Percentiles rank a stretch among this genome's conserved stretches.
phyloP scores from a whole-genome alignment of 2,888 invertebrate species.

The Gandaritis pyraliata region DNA sequence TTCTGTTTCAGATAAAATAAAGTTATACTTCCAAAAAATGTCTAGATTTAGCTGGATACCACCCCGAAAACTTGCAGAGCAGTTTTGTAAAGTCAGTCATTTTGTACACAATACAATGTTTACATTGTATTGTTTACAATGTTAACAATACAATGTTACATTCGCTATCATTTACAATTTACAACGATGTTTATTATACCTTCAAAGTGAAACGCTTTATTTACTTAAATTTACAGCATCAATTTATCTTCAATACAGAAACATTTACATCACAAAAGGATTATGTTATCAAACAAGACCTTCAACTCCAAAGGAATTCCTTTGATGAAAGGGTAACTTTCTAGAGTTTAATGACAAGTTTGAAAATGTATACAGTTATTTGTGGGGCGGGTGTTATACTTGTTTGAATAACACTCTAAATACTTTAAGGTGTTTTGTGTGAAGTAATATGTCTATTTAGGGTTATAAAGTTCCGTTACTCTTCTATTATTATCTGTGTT shows the following conservation, averaged over 20 bases:
- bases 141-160: too few relatives aligned
- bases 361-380: conserved; percentile 41
- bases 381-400: conserved; percentile 22
- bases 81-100: too few relatives aligned
- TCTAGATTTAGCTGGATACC: too few relatives aligned
- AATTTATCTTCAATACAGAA: conserved; percentile 50
- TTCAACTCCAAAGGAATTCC: conserved; percentile 51
- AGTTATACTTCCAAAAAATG: too few relatives aligned
- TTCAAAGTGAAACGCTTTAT: conserved; percentile 17
- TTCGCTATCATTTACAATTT: too few relatives aligned
- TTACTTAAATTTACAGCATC: conserved; percentile 44
- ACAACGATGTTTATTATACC: not conserved
- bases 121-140: too few relatives aligned
- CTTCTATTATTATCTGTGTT: too few relatives aligned
- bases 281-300: conserved; percentile 52
- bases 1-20: too few relatives aligned
- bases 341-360: conserved; percentile 50
- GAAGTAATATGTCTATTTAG: too few relatives aligned
- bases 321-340: conserved; percentile 47
- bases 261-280: conserved; percentile 60
- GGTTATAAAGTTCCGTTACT: too few relatives aligned
- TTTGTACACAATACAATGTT: too few relatives aligned
- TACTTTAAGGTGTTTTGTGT: not conserved
- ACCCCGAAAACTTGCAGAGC: too few relatives aligned
- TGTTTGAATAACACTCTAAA: conserved; percentile 13